These are phyloP conservation scores for Maconellicoccus hirsutus DNA, from an alignment of 1,140 invertebrate genomes.

Conservation along the genomic window DNA sequence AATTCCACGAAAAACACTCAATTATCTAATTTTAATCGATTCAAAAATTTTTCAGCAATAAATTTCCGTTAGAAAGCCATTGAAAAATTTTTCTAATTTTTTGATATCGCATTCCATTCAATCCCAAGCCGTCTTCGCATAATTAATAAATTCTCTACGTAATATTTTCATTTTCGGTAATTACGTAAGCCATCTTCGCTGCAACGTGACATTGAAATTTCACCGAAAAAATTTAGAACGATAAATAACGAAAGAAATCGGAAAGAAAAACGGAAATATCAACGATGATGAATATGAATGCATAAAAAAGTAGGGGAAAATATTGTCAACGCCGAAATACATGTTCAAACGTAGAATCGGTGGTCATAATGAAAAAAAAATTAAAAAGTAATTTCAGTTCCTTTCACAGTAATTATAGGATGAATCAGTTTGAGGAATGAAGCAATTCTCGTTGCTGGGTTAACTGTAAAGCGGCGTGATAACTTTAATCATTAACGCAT, in stretches of 20 bases:
- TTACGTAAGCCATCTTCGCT: neutral
- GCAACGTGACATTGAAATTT: neutral
- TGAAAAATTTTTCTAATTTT: no score
- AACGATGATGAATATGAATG: neutral
- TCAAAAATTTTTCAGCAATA: no score
- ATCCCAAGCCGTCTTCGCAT: no score
- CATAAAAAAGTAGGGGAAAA: neutral
- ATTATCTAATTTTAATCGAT: no score
- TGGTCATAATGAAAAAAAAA: constrained; percentile 1
- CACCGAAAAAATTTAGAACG: no score
- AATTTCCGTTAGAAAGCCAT: no score
- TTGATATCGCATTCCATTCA: no score
- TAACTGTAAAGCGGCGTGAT: constrained; percentile 1
- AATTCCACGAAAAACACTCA: no score
- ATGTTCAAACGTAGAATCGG: neutral
- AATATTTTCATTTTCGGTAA: no score
- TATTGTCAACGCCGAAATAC: neutral
- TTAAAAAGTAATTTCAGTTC: constrained; percentile 9
- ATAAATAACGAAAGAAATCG: neutral
- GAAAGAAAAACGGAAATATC: neutral
- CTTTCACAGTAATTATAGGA: neutral
- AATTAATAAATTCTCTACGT: no score
- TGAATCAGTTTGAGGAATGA: constrained; percentile 8
- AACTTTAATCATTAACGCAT: constrained; percentile 5
- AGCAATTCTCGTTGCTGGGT: neutral